Base-by-base conservation (phyloP, 2,797 vertebrate species). In the Denticeps clupeoides region DNA sequence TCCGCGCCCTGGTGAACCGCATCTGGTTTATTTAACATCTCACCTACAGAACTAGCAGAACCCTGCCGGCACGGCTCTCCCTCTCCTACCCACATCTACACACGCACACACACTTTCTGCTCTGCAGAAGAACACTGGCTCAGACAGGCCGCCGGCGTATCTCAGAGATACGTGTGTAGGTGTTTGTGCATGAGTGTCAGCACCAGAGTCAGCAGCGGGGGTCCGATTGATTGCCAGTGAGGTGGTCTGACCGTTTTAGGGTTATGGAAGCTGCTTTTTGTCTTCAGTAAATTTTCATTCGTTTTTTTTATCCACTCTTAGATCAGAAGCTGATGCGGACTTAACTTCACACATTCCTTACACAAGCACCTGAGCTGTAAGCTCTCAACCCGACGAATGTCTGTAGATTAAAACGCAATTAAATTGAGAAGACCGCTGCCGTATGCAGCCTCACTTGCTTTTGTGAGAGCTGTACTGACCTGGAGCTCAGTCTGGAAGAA, bases 401-500 rank as follows among this genome's bases (percentile, higher is more conserved):
- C n/a, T n/a, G n/a, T n/a, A n/a, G n/a, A n/a, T n/a, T n/a, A n/a
- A n/a, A n/a, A n/a, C n/a, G n/a, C n/a, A n/a, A n/a, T n/a, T n/a
- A n/a, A n/a, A n/a, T n/a, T n/a, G n/a, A n/a, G n/a, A n/a, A n/a
- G n/a, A n/a, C n/a, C n/a, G n/a, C n/a, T n/a, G n/a, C n/a, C n/a
- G n/a, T n/a, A n/a, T n/a, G n/a, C n/a, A n/a, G n/a, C n/a, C n/a
- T 7, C 5, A 16, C 24, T 16, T 32, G 28, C 19, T 43, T 26
- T 26, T 28, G 26, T 44, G 26, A 1, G 28, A 29, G 28, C 12
- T 25, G 57, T 53, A 67, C 75, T 49, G 79, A 95, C 91, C 91
- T 95, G 91, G 81, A 95, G 85, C 73, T 94, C 91, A 25, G 91
- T 95, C 81, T 95, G 91, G 69, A 95, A 95, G 80, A 95, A 95